These are phyloP conservation scores for Excalfactoria chinensis DNA, from an alignment of 2,113 vertebrate genomes.

Conservation along the genomic window DNA sequence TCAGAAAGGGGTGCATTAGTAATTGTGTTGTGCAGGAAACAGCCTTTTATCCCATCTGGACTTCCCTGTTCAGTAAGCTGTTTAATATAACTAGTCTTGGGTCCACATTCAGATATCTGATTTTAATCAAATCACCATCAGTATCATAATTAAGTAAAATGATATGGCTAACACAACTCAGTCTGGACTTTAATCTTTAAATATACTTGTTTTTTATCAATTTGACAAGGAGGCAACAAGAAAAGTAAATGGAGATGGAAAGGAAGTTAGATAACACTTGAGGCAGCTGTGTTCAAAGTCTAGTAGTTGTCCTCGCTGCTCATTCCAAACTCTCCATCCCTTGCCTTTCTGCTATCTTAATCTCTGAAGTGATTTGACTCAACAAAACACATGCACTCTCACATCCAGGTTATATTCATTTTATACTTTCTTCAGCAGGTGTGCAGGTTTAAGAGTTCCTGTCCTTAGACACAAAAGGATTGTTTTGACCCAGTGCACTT, in stretches of 20 bases:
- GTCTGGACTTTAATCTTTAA: not conserved
- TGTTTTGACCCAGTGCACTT: not conserved
- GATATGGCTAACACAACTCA: not conserved
- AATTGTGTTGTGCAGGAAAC: not conserved
- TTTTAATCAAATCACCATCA: not conserved
- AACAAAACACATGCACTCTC: not conserved
- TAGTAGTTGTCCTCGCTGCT: not conserved
- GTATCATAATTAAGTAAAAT: not conserved
- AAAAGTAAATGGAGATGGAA: not conserved
- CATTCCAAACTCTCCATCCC: not conserved
- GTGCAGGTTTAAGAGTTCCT: not conserved
- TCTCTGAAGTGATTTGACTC: not conserved
- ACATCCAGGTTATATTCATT: not conserved
- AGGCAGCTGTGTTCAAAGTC: not conserved
- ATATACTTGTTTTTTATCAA: not conserved
- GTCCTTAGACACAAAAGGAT: not conserved
- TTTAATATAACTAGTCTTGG: not conserved
- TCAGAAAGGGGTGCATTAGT: not conserved
- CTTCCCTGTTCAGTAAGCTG: not conserved
- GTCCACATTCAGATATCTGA: not conserved
- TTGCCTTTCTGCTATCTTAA: not conserved
- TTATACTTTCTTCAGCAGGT: not conserved
- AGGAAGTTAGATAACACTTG: not conserved
- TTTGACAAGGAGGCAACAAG: not conserved
- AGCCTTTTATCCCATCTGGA: not conserved